Evolutionary conservation across 2,113 vertebrate species (phyloP).

Genomic region (Dascyllus trimaculatus): DNA sequence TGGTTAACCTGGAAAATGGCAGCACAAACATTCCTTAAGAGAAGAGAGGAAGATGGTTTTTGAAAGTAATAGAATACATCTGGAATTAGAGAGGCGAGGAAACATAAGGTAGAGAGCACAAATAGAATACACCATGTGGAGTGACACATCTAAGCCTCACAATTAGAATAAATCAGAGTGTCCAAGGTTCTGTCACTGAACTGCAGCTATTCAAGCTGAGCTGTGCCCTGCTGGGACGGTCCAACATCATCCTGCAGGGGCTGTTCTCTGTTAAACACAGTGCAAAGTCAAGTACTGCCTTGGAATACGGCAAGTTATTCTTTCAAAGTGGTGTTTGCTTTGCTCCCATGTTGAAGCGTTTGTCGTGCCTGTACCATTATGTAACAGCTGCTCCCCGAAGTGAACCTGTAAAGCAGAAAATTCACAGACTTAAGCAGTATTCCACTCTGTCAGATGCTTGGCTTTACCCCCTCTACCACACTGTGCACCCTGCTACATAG

Average conservation of each 20-base stretch:
- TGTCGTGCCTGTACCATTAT: constrained; percentile 39
- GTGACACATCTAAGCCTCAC: neutral
- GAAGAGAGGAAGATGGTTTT: neutral
- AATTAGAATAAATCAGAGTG: constrained; percentile 5
- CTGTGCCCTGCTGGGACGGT: constrained; percentile 4
- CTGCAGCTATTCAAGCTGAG: neutral
- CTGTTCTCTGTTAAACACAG: neutral
- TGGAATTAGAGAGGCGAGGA: neutral
- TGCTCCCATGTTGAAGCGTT: constrained; percentile 44
- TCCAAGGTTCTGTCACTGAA: neutral
- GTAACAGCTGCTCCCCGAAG: constrained; percentile 29
- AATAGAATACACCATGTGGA: neutral
- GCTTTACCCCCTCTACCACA: constrained; percentile 17
- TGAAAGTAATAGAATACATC: neutral
- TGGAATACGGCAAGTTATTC: neutral
- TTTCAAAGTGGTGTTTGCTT: constrained; percentile 24
- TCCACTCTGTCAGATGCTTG: constrained; percentile 43
- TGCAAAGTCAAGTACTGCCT: neutral
- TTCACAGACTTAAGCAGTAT: constrained; percentile 39
- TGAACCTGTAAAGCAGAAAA: constrained; percentile 40
- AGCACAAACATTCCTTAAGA: neutral
- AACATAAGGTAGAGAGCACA: neutral
- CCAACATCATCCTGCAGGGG: neutral
- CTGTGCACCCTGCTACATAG: constrained; percentile 7
- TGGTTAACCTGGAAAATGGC: neutral